Evolutionary conservation across 2,888 invertebrate species (phyloP).

Genomic region (Scaptomyza tumidula): DNA sequence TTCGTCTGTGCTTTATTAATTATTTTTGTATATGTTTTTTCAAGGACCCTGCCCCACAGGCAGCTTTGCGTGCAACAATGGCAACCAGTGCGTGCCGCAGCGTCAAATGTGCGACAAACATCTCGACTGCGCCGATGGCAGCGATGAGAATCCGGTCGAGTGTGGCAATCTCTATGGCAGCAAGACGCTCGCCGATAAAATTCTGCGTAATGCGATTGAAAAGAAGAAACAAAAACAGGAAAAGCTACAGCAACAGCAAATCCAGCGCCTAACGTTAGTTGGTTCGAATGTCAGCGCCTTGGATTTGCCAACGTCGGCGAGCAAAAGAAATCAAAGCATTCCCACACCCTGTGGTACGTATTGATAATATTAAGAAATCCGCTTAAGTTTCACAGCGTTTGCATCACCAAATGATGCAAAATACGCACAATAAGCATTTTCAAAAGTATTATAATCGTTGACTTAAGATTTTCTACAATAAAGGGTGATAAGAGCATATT

Average conservation of each 20-base stretch:
- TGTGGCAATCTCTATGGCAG: slow-evolving; percentile 84
- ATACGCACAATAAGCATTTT: not conserved
- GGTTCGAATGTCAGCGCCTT: slow-evolving; percentile 47
- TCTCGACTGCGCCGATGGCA: slow-evolving; percentile 84
- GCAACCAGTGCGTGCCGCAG: slow-evolving; percentile 86
- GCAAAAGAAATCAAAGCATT: slow-evolving; percentile 38
- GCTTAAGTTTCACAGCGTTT: not conserved
- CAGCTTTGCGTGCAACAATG: slow-evolving; percentile 86
- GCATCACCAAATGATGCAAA: too few species aligned
- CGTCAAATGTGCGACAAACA: slow-evolving; percentile 86
- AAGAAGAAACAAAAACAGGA: slow-evolving; percentile 58
- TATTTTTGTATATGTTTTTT: slow-evolving; percentile 40
- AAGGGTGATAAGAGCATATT: not conserved
- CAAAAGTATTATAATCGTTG: not conserved
- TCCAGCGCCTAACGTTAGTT: slow-evolving; percentile 25
- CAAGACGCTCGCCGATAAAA: slow-evolving; percentile 81
- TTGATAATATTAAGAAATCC: slow-evolving; percentile 7
- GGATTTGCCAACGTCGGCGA: slow-evolving; percentile 42
- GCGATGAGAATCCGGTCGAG: slow-evolving; percentile 85
- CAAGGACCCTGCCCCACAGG: slow-evolving; percentile 86
- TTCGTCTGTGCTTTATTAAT: slow-evolving; percentile 32
- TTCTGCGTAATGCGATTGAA: slow-evolving; percentile 81
- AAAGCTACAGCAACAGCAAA: slow-evolving; percentile 40
- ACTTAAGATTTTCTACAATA: not conserved
- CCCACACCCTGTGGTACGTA: slow-evolving; percentile 58